A percentile compares a stretch with the other conserved stretches of the same genome.
These are phyloP conservation scores for Araneus ventricosus DNA, from an alignment of 1,140 invertebrate species.

Conservation along the genomic window DNA sequence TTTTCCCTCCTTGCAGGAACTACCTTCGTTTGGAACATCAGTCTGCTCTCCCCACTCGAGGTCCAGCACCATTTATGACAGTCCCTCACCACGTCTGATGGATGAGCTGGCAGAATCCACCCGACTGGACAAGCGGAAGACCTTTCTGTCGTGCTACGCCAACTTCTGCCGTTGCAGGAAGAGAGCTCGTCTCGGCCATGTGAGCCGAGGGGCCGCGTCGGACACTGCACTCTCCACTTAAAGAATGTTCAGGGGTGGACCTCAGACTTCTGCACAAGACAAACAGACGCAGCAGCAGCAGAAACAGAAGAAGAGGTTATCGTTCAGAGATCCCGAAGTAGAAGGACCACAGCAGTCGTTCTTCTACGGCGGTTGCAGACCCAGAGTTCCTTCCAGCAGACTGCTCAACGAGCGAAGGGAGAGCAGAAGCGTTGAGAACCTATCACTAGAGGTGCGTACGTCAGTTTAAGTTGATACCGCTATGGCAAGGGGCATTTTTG, in stretches of 20 bases:
- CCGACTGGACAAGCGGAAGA: background rate
- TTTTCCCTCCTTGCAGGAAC: background rate
- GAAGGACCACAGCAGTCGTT: conserved; percentile 26
- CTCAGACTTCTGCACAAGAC: conserved; percentile 38
- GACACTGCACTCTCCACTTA: background rate
- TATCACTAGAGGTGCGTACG: conserved; percentile 43
- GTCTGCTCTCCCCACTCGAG: background rate
- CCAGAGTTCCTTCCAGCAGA: conserved; percentile 6
- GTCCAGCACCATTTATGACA: background rate
- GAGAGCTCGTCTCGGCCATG: conserved; percentile 35
- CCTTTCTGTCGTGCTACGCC: background rate
- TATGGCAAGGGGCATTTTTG: too few species aligned
- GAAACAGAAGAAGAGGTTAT: conserved; percentile 71
- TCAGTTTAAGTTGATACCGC: background rate
- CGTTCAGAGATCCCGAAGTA: conserved; percentile 66
- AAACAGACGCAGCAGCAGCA: conserved; percentile 60
- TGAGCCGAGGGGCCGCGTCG: background rate
- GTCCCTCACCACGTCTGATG: background rate
- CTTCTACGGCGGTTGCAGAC: conserved; percentile 40
- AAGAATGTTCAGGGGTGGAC: conserved; percentile 64
- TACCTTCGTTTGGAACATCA: background rate
- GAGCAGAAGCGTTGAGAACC: conserved; percentile 26
- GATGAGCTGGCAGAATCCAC: background rate
- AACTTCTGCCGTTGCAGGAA: background rate
- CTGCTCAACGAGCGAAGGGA: background rate